A percentile compares a stretch with the other conserved stretches of the same genome.
These are phyloP conservation scores for Epicauta chinensis DNA, from an alignment of 1,140 invertebrate genomes.

Conservation along the genomic window DNA sequence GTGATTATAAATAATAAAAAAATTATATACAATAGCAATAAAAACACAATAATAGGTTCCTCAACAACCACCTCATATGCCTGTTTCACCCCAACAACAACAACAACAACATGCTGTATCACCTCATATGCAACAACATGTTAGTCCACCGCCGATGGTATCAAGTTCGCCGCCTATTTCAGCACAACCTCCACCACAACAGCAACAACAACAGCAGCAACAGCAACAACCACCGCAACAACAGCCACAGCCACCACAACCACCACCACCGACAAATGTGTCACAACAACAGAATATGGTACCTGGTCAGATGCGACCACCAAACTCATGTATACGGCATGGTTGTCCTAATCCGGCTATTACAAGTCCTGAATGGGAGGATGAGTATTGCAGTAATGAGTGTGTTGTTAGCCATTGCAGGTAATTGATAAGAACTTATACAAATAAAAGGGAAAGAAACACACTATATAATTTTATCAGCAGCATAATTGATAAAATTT, in stretches of 20 bases:
- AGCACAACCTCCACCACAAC: constrained; percentile 25
- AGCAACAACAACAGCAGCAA: constrained; percentile 29
- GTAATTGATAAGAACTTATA: constrained; percentile 43
- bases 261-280: constrained; percentile 30
- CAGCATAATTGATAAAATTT: too few relatives aligned
- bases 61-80: constrained; percentile 32
- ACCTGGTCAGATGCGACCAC: constrained; percentile 46
- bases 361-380: constrained; percentile 91
- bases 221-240: constrained; percentile 43
- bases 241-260: constrained; percentile 43
- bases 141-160: constrained; percentile 44
- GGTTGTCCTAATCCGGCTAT: constrained; percentile 88
- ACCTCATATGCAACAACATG: constrained; percentile 39
- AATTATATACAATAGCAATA: not conserved
- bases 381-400: constrained; percentile 96
- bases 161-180: constrained; percentile 43
- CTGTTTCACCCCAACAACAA: constrained; percentile 30
- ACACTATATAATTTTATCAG: not conserved
- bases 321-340: constrained; percentile 75
- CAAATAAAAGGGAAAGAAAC: too few relatives aligned
- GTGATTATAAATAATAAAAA: constrained; percentile 23
- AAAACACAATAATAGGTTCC: constrained; percentile 30
- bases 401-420: constrained; percentile 95
- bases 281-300: constrained; percentile 38
- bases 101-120: constrained; percentile 25